These are phyloP conservation scores for Merluccius polli DNA, from an alignment of 2,797 vertebrate genomes.

Conservation along the genomic window DNA sequence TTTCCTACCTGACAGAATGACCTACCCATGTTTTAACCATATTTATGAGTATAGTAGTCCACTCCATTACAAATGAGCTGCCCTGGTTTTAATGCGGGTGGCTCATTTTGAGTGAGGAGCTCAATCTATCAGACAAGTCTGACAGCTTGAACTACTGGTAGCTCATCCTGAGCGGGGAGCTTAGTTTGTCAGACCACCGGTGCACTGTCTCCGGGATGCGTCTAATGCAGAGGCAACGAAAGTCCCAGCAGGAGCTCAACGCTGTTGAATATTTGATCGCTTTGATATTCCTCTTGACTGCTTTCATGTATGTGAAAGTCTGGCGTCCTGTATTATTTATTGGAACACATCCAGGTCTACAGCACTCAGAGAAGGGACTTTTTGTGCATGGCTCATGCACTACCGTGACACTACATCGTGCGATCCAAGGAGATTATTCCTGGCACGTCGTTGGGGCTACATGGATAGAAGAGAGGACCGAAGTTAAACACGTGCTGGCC, in stretches of 20 bases:
- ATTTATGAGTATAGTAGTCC: no score
- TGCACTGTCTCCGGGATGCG: neutral
- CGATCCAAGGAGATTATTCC: neutral
- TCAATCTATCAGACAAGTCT: no score
- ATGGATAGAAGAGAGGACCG: neutral
- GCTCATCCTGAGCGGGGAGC: no score
- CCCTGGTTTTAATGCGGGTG: no score
- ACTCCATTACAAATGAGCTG: no score
- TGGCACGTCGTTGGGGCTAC: no score
- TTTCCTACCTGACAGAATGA: no score
- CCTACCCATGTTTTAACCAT: no score
- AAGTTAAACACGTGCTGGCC: no score
- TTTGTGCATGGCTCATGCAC: constrained; percentile 37
- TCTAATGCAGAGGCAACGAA: neutral
- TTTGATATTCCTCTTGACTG: constrained; percentile 45
- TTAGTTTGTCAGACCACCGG: no score
- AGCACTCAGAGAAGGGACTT: constrained; percentile 36
- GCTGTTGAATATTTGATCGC: constrained; percentile 60
- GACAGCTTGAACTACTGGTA: no score
- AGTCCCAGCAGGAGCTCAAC: constrained; percentile 14
- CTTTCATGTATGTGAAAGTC: constrained; percentile 54
- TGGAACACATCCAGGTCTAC: constrained; percentile 37
- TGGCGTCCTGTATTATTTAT: constrained; percentile 62
- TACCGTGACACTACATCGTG: neutral
- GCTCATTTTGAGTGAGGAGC: no score